Base-by-base conservation (phyloP, 2,797 vertebrate species). In the Mycteria americana region DNA sequence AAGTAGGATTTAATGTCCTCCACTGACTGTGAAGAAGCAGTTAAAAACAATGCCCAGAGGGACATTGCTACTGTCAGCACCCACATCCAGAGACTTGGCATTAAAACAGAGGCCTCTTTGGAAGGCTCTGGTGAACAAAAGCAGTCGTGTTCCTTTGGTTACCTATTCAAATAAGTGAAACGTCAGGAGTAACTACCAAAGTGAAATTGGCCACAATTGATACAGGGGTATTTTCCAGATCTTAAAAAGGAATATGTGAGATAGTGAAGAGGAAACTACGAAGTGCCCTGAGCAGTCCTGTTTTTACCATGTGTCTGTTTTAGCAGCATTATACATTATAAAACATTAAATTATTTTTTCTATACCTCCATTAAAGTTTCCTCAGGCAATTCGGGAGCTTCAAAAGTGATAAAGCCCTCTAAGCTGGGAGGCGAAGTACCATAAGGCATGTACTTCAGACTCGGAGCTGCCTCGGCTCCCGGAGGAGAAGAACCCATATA, bases 281-380 rank as follows among this genome's bases (percentile, higher is more conserved):
- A 51, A 72, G 43, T 27, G 39, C 43, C 59, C 2, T 0, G 24
- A 83, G 69, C 50, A 73, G 68, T n/a, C 62, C 48, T 59, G 60
- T 41, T 79, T 95, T 63, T 30, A 28, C 51, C 76, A 86, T 5
- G 25, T 35, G 83, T 78, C 79, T 85, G 74, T 83, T 83, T 84
- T 54, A 92, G 18, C 72, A 72, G 68, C 46, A 88, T 72, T 72
- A 88, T 13, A 94, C 63, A 65, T 77, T 37, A 85, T n/a, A 92
- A 87, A 91, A 94, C 16, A 62, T 46, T 8, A 85, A 67, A 89
- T 79, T 8, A 56, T 69, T 88, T 89, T 67, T 95, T 87, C 51
- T 76, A n/a, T 97, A 99, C 99, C 99, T 99, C 99, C 99, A 99
- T 99, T 79, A 99, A 98, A 1, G 99, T 99, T 97, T 99, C 99